Evolutionary conservation across 2,797 vertebrate genomes (phyloP).

Genomic region (Tenualosa thibaudeaui): DNA sequence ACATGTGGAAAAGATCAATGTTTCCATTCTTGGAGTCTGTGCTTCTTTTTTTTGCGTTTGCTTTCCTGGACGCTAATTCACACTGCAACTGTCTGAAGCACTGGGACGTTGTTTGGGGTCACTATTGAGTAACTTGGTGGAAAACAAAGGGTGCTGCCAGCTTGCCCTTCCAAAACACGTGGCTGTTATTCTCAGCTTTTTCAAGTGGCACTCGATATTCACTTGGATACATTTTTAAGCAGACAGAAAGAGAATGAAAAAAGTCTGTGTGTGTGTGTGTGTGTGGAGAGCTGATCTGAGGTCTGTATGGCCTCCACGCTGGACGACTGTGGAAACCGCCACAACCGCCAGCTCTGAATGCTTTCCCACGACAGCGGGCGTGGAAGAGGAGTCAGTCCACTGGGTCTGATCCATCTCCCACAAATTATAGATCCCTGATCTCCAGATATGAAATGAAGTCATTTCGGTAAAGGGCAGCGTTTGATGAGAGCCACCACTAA

Average conservation of each 20-base stretch:
- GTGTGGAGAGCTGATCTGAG: not conserved
- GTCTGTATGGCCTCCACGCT: not conserved
- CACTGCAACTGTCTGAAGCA: not conserved
- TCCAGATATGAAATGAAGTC: constrained; percentile 63
- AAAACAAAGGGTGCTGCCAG: constrained; percentile 14
- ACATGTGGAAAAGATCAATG: constrained; percentile 21
- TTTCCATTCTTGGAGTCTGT: not conserved
- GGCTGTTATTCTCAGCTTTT: constrained; percentile 11
- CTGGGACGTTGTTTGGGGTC: not conserved
- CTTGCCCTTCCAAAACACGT: not conserved
- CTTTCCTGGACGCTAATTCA: constrained; percentile 5
- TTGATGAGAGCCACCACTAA: constrained; percentile 23
- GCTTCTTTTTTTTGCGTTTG: not conserved
- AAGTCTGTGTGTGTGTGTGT: too few relatives aligned
- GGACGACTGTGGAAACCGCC: not conserved
- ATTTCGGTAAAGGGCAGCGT: constrained; percentile 36
- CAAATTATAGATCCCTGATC: constrained; percentile 54
- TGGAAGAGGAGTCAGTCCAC: constrained; percentile 50
- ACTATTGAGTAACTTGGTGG: constrained; percentile 14
- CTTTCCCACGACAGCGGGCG: constrained; percentile 59
- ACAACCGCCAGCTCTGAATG: constrained; percentile 21
- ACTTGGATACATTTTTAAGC: not conserved
- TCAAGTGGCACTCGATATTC: not conserved
- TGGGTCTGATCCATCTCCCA: constrained; percentile 50
- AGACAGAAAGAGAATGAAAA: not conserved